Evolutionary conservation across 2,113 vertebrate species (phyloP).

Genomic region (Ochotona curzoniae): DNA sequence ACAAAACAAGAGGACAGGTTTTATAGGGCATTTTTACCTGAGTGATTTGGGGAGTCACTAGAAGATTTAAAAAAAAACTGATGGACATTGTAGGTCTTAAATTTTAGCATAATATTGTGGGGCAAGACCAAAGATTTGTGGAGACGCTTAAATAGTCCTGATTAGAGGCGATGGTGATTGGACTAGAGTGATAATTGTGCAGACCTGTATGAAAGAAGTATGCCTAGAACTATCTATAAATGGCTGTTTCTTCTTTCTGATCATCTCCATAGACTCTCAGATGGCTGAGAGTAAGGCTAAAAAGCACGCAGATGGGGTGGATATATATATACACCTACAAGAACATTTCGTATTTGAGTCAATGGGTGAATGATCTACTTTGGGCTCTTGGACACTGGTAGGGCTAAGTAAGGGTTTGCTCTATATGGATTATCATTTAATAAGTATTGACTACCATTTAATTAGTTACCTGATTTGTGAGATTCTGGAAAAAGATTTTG

Average conservation of each 20-base stretch:
- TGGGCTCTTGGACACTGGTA: not conserved
- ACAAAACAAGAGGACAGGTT: not conserved
- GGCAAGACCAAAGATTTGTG: conserved; percentile 23
- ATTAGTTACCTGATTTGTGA: not conserved
- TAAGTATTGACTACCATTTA: not conserved
- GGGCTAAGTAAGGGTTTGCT: conserved; percentile 15
- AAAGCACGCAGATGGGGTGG: conserved; percentile 3
- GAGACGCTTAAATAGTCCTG: conserved; percentile 3
- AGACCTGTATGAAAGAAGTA: conserved; percentile 10
- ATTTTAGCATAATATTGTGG: conserved; percentile 46
- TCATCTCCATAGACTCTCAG: not conserved
- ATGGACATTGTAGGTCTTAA: conserved; percentile 1
- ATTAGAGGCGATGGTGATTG: conserved; percentile 19
- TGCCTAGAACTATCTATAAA: not conserved
- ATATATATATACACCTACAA: not conserved
- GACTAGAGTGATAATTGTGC: not conserved
- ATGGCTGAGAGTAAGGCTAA: conserved; percentile 11
- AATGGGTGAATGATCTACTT: not conserved
- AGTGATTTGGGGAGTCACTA: not conserved
- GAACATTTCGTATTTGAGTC: conserved; percentile 25
- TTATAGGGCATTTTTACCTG: conserved; percentile 33
- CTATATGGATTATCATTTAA: conserved; percentile 18
- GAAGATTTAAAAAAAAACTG: conserved; percentile 31
- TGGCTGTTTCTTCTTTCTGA: conserved; percentile 38
- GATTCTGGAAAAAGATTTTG: conserved; percentile 22